Percentiles rank a stretch among this genome's conserved stretches.
phyloP scores from a whole-genome alignment of 2,113 vertebrate genomes.

The Benitochromis conjunctus region DNA sequence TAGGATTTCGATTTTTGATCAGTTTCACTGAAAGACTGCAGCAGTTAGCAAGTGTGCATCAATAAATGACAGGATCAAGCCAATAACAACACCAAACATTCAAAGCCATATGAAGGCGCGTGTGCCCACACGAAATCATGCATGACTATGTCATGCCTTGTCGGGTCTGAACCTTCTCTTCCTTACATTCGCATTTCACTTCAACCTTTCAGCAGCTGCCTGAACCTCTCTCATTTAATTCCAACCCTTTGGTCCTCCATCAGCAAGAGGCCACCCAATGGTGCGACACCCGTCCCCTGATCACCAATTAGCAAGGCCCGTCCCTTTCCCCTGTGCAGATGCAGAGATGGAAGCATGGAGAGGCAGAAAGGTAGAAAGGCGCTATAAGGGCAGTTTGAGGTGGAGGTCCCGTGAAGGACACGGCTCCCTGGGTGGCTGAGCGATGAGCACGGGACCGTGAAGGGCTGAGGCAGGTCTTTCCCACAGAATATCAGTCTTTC shows the following conservation, averaged over 20 bases:
- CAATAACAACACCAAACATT: conserved; percentile 1
- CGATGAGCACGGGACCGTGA: conserved; percentile 68
- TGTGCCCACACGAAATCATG: not conserved
- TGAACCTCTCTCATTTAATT: conserved; percentile 16
- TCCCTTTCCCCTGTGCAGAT: not conserved
- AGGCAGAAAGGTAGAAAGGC: conserved; percentile 45
- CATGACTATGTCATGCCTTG: not conserved
- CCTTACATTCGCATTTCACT: conserved; percentile 23
- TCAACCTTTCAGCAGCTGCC: conserved; percentile 30
- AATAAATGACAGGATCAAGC: conserved; percentile 5
- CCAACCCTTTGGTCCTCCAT: conserved; percentile 26
- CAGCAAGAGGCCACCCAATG: conserved; percentile 42
- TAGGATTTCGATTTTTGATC: conserved; percentile 15
- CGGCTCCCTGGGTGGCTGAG: conserved; percentile 69
- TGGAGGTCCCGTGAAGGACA: conserved; percentile 74
- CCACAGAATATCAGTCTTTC: conserved; percentile 53
- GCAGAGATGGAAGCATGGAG: conserved; percentile 23
- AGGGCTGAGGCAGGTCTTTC: conserved; percentile 67
- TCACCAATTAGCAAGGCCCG: conserved; percentile 61
- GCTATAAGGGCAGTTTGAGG: conserved; percentile 47
- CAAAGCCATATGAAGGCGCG: not conserved
- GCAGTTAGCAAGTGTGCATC: not conserved
- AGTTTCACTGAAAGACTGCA: not conserved
- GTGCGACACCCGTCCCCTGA: conserved; percentile 50
- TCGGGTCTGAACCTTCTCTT: not conserved